These are phyloP conservation scores for Heliconius nattereri DNA, from an alignment of 1,140 invertebrate species.

Conservation along the genomic window DNA sequence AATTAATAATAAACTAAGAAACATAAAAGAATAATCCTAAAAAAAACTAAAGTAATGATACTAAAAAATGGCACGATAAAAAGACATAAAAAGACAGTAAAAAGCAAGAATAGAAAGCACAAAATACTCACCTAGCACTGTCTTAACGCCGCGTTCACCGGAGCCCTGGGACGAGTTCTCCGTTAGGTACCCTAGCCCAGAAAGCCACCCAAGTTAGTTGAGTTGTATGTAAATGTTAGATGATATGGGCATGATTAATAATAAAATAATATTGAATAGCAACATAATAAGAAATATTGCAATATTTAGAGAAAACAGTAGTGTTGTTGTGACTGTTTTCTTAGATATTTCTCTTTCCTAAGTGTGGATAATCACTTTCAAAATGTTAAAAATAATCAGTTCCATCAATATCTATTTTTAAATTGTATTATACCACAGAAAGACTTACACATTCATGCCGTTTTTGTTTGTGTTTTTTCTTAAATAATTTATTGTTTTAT, in stretches of 20 bases:
- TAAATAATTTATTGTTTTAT: too few relatives aligned
- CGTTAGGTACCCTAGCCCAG: slow-evolving; percentile 73
- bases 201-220: slow-evolving; percentile 72
- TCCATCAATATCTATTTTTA: too few relatives aligned
- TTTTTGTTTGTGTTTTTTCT: too few relatives aligned
- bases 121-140: slow-evolving; percentile 52
- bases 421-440: too few relatives aligned
- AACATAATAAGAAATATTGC: too few relatives aligned
- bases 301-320: too few relatives aligned
- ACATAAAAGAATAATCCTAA: background rate
- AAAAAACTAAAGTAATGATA: slow-evolving; percentile 13
- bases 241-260: background rate
- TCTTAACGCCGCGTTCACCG: slow-evolving; percentile 47
- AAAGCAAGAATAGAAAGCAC: slow-evolving; percentile 21
- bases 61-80: background rate
- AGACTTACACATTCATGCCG: too few relatives aligned
- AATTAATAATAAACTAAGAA: too few relatives aligned
- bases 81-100: slow-evolving; percentile 7
- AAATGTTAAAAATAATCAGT: too few relatives aligned
- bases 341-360: too few relatives aligned
- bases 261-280: background rate
- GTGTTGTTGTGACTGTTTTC: too few relatives aligned
- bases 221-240: slow-evolving; percentile 32
- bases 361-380: too few relatives aligned
- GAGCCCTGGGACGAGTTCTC: slow-evolving; percentile 71